Percentiles rank a stretch among this genome's conserved stretches.
These are phyloP conservation scores for Danaus melanippus DNA, from an alignment of 1,140 invertebrate species.

Conservation along the genomic window DNA sequence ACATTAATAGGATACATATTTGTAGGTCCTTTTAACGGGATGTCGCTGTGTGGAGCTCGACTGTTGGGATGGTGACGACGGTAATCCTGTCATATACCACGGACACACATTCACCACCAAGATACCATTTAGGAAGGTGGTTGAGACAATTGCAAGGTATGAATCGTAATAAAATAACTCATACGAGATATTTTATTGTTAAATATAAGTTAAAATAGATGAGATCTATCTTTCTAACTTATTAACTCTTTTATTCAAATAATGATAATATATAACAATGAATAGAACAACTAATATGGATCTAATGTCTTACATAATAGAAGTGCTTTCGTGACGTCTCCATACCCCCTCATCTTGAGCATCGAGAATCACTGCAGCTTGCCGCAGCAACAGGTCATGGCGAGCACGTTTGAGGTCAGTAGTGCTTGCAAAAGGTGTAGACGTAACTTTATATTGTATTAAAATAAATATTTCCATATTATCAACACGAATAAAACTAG, in stretches of 20 bases:
- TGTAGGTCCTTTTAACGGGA: constrained; percentile 88
- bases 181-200: no score
- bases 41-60: constrained; percentile 95
- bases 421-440: not conserved
- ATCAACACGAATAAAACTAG: no score
- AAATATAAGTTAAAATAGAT: no score
- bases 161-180: not conserved
- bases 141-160: constrained; percentile 90
- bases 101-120: constrained; percentile 94
- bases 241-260: no score
- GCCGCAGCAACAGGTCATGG: constrained; percentile 94
- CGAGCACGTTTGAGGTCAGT: constrained; percentile 91
- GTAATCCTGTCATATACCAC: constrained; percentile 89
- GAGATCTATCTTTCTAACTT: no score
- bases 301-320: constrained; percentile 18
- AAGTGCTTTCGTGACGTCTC: constrained; percentile 90
- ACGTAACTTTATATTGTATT: no score
- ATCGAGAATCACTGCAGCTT: constrained; percentile 98
- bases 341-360: constrained; percentile 94
- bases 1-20: not conserved
- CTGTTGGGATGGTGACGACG: constrained; percentile 95
- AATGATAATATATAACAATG: no score
- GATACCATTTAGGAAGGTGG: constrained; percentile 90
- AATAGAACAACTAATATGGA: no score
- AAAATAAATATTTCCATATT: no score